These are phyloP conservation scores for Butorides virescens DNA, from an alignment of 2,113 vertebrate species.

Conservation along the genomic window DNA sequence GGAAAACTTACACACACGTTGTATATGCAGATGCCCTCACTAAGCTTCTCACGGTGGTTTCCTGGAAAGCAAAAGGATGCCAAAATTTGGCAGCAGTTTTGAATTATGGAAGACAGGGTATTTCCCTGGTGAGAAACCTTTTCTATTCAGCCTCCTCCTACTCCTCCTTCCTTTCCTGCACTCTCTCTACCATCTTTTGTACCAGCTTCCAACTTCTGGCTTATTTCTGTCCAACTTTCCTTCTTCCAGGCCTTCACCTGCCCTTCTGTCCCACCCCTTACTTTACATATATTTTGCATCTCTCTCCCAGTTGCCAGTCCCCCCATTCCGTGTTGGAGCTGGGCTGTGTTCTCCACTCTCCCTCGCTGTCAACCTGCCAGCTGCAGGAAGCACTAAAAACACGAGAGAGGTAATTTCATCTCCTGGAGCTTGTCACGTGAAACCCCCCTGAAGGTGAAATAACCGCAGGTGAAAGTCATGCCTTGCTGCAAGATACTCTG, in stretches of 20 bases:
- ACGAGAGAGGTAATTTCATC: background rate
- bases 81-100: background rate
- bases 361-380: background rate
- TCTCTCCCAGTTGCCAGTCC: background rate
- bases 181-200: background rate
- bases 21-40: background rate
- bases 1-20: background rate
- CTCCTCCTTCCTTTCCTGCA: background rate
- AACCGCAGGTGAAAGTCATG: background rate
- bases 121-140: background rate
- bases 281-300: background rate
- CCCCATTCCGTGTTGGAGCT: background rate
- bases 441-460: background rate
- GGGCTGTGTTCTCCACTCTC: background rate
- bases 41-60: background rate
- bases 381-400: background rate
- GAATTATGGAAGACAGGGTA: background rate
- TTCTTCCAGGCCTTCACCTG: background rate
- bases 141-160: background rate
- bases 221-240: background rate
- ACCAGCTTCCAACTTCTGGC: background rate
- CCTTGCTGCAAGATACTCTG: background rate
- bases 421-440: rapidly evolving
- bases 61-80: background rate
- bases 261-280: background rate